Percentiles rank a stretch among this genome's conserved stretches.
phyloP scores from a whole-genome alignment of 2,797 vertebrate species.

The Pangasius sanitwongsei region DNA sequence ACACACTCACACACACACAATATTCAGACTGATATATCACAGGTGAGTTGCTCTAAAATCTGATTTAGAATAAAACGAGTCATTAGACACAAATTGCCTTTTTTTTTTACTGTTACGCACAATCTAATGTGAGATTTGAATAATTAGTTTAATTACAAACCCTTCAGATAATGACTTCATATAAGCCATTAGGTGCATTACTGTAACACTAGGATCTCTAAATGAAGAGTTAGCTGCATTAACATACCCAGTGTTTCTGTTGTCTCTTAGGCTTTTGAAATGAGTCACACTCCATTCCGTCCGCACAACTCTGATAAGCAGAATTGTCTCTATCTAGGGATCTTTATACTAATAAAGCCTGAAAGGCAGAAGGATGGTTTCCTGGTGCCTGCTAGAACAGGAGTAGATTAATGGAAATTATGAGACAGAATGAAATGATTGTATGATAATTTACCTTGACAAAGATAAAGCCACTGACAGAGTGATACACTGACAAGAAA shows the following conservation, averaged over 20 bases:
- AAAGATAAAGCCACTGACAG: constrained; percentile 26
- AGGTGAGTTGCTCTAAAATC: constrained; percentile 13
- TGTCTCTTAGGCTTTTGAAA: constrained; percentile 36
- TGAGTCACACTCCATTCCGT: constrained; percentile 32
- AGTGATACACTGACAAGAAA: constrained; percentile 23
- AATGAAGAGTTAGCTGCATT: constrained; percentile 8
- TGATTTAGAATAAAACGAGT: constrained; percentile 5
- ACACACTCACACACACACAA: background rate
- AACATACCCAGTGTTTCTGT: constrained; percentile 1
- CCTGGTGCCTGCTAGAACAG: constrained; percentile 40
- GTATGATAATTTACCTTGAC: constrained; percentile 39
- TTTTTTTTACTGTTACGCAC: constrained; percentile 16
- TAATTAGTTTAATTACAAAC: constrained; percentile 23
- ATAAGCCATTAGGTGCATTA: constrained; percentile 25
- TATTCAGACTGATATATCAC: background rate
- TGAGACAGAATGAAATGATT: constrained; percentile 33
- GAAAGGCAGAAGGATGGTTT: constrained; percentile 45
- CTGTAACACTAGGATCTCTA: background rate
- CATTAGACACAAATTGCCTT: background rate
- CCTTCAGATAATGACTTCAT: constrained; percentile 29
- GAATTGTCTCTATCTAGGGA: constrained; percentile 48
- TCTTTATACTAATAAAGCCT: constrained; percentile 53
- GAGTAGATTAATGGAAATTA: constrained; percentile 56
- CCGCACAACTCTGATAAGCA: constrained; percentile 39
- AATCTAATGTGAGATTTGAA: constrained; percentile 11